Base-by-base conservation (phyloP, 2,888 invertebrate species). In the Drosophila parthenogenetica region DNA sequence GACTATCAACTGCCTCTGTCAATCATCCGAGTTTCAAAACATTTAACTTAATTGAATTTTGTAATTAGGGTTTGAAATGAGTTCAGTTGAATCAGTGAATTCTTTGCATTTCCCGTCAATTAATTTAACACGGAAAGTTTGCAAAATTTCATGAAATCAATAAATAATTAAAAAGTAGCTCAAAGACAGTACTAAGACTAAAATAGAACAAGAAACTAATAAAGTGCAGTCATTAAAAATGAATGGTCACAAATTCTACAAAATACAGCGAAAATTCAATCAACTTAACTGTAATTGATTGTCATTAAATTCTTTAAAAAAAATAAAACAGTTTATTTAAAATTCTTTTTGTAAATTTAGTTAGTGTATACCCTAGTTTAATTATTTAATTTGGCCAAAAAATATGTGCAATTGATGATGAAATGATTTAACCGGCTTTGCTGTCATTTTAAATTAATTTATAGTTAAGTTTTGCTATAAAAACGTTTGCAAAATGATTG, bases 31-130 rank as follows among this genome's bases (percentile, higher is more conserved):
- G 32, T 51, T 42, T 22, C 14, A 5, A 7, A 19, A 16, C 16
- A 42, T 45, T 16, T 29, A 53, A 53, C 69, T 50, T 17, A 71
- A 71, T 71, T 61, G 10, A 54, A 54, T 61, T 58, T 17, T 4
- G 22, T 22, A 14, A 72, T 62, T 59, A 11, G 43, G 29, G 45
- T 32, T n/a, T 49, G 35, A 10, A 25, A 11, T 17, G 29, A 22
- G 25, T 13, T 35, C 13, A n/a, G 16, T 42, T 11, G 43, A 45
- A 17, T 37, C n/a, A 17, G 13, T 16, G 2, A 60, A 45, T 51
- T 51, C 35, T 5, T 43, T 22, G 16, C 11, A 35, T 45, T 51
- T 51, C n/a, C 43, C 25, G 51, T 51, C 42, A 51, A 60, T 51
- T 60, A 16, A 37, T 25, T 60, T 60, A 45, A 16, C 35, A 22